Evolutionary conservation across 1,140 invertebrate species (phyloP).

Genomic region (Arion vulgaris): DNA sequence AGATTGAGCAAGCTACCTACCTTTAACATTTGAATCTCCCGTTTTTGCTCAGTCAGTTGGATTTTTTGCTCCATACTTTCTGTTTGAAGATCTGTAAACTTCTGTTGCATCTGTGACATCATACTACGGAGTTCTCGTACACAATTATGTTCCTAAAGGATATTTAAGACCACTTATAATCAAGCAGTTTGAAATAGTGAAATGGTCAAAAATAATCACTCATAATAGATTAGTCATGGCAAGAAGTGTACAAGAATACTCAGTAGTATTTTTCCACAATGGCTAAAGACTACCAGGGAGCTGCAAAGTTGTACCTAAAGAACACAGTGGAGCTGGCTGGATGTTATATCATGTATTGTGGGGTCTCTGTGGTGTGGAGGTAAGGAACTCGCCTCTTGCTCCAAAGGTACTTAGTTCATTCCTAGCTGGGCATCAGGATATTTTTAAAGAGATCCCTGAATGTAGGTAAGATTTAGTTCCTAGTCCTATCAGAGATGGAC

Average conservation of each 20-base stretch:
- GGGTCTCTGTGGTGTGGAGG: too few species aligned
- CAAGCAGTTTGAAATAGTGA: not conserved
- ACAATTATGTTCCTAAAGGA: slow-evolving; percentile 87
- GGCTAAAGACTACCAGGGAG: not conserved
- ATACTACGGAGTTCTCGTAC: slow-evolving; percentile 87
- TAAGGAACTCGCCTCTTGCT: too few species aligned
- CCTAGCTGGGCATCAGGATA: too few species aligned
- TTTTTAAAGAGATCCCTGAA: too few species aligned
- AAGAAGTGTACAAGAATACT: not conserved
- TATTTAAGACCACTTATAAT: not conserved
- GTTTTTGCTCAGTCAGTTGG: slow-evolving; percentile 89
- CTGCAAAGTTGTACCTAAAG: too few species aligned
- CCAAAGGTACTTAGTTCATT: too few species aligned
- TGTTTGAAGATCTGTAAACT: slow-evolving; percentile 87
- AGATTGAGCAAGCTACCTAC: too few species aligned
- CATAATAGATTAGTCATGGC: not conserved
- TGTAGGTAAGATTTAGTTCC: too few species aligned
- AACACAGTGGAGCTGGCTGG: too few species aligned
- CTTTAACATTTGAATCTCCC: slow-evolving; percentile 89
- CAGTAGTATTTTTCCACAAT: not conserved
- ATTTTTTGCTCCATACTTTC: slow-evolving; percentile 74
- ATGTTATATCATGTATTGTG: too few species aligned
- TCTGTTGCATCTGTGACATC: slow-evolving; percentile 88
- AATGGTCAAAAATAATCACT: not conserved
- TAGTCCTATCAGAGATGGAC: too few species aligned